Conservation (phyloP, 2,797 vertebrate species). For the Iguana delicatissima region DNA sequence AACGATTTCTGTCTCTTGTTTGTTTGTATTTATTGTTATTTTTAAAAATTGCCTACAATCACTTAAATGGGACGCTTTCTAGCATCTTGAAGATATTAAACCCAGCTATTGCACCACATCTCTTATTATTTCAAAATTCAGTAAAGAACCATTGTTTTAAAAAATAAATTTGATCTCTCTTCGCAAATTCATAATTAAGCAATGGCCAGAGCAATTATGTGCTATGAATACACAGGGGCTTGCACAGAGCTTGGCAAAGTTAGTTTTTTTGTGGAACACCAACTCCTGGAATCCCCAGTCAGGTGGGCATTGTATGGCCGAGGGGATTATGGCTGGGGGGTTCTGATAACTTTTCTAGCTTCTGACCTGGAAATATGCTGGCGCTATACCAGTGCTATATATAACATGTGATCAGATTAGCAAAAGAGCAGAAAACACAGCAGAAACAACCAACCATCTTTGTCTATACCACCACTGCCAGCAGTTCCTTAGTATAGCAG, state of each 20-base stretch:
- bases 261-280: neutral
- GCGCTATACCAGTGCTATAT: too few species aligned
- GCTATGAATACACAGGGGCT: neutral
- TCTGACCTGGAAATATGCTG: neutral
- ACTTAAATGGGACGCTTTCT: neutral
- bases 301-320: neutral
- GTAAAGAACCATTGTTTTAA: neutral
- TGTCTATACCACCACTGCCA: neutral
- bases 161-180: neutral
- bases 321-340: neutral
- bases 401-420: neutral
- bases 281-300: neutral
- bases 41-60: neutral
- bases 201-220: neutral
- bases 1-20: neutral
- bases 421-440: neutral
- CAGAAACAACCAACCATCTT: neutral
- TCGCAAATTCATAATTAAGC: neutral
- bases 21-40: neutral
- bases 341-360: too few species aligned
- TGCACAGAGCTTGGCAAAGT: neutral
- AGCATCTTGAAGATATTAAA: conserved; percentile 6
- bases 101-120: neutral
- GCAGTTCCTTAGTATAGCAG: neutral
- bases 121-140: neutral